Percentiles rank a stretch among this genome's conserved stretches.
phyloP scores from a whole-genome alignment of 2,888 invertebrate species.

The Troides aeacus region DNA sequence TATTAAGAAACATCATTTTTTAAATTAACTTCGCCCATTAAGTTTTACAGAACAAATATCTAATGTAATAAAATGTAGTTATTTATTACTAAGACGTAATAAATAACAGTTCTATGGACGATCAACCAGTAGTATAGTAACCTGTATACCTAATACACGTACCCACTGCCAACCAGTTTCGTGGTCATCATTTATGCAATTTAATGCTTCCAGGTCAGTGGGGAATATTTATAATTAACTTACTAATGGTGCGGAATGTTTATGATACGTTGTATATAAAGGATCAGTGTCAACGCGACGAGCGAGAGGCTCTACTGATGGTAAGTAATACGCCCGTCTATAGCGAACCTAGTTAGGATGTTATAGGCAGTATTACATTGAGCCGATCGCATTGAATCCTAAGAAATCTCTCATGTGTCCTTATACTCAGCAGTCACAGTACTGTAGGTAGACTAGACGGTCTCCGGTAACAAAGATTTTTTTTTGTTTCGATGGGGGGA shows the following conservation, averaged over 20 bases:
- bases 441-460: too few relatives aligned
- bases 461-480: too few relatives aligned
- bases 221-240: constrained; percentile 41
- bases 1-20: neutral
- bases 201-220: constrained; percentile 55
- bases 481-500: too few relatives aligned
- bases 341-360: too few relatives aligned
- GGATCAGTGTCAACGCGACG: neutral
- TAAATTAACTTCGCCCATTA: neutral
- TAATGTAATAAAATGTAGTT: constrained; percentile 19
- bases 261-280: constrained; percentile 13
- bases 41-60: neutral
- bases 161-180: constrained; percentile 51
- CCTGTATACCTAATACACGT: constrained; percentile 48
- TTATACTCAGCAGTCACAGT: too few relatives aligned
- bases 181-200: constrained; percentile 47
- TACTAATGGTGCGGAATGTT: constrained; percentile 12
- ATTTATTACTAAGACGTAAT: constrained; percentile 12
- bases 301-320: too few relatives aligned
- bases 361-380: too few relatives aligned
- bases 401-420: too few relatives aligned
- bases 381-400: too few relatives aligned
- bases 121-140: constrained; percentile 43
- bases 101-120: constrained; percentile 35
- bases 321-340: too few relatives aligned